Base-by-base conservation (phyloP, 1,140 invertebrate genomes). In the Sminthurides bifidus region DNA sequence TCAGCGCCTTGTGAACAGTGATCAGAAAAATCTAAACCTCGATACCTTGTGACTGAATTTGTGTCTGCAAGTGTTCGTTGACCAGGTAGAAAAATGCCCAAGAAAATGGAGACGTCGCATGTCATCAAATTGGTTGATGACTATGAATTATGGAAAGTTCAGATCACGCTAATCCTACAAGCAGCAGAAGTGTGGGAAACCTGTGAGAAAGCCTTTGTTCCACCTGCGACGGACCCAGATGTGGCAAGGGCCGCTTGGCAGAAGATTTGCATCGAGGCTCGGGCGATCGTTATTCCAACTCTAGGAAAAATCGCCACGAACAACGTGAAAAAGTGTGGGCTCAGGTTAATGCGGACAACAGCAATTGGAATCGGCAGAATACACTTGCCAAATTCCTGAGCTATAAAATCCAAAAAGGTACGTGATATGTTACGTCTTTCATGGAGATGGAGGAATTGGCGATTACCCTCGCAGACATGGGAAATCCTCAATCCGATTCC, bases 161-260 rank as follows among this genome's bases (percentile, higher is more conserved):
- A 17, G 17, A 37, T 37, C 17, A 12, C 33, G 10, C 33, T 37
- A 12, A 12, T 37, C 10, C 33, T 37, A 12, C 33, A 37, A 37
- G 33, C 17, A 17, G 56, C 41, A 59, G 52, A 29, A 30, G 1
- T 27, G 54, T 17, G 23, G 50, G 33, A 37, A 17, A 12, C 12
- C 33, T 12, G 12, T 12, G 33, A 37, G 10, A 17, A 17, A 17
- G 12, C 33, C 10, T 12, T 17, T 12, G 33, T 12, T 17, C 33
- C 12, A 37, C 33, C 33, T 17, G n/a, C n/a, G n/a, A n/a, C n/a
- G n/a, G n/a, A n/a, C n/a, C 33, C 33, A 37, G 10, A 12, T 12
- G 33, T 12, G 10, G 33, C 33, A 12, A 17, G 17, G 33, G 33
- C 33, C 17, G 33, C 33, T 17, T 37, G 33, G 33, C 10, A 37